Evolutionary conservation across 2,113 vertebrate species (phyloP).

Genomic region (Egretta garzetta): DNA sequence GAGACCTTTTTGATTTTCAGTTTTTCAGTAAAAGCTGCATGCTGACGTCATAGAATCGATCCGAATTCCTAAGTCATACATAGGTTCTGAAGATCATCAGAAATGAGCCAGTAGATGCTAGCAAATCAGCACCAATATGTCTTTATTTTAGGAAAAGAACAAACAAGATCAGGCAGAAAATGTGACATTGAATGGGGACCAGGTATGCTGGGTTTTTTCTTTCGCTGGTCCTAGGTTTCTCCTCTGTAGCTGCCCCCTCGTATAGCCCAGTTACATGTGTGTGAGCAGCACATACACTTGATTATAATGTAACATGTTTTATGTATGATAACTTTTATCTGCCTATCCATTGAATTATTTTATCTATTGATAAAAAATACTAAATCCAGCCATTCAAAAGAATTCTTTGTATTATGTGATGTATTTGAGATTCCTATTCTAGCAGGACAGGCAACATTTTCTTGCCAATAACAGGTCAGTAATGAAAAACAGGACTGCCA

Average conservation of each 20-base stretch:
- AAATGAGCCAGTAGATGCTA: not conserved
- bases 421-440: not conserved
- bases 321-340: not conserved
- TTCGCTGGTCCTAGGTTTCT: not conserved
- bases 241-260: not conserved
- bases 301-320: not conserved
- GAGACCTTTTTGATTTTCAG: not conserved
- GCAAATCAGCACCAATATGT: not conserved
- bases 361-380: not conserved
- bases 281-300: not conserved
- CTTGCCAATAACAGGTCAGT: not conserved
- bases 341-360: not conserved
- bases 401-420: not conserved
- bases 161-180: not conserved
- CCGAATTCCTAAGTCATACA: not conserved
- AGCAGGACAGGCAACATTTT: not conserved
- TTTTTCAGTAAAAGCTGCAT: not conserved
- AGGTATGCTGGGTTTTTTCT: not conserved
- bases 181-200: not conserved
- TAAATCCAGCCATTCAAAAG: not conserved
- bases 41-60: not conserved
- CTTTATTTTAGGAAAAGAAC: not conserved
- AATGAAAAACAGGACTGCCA: not conserved
- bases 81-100: not conserved
- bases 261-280: not conserved